Base-by-base conservation (phyloP, 2,888 invertebrate species). In the Orchesellides sinensis region DNA sequence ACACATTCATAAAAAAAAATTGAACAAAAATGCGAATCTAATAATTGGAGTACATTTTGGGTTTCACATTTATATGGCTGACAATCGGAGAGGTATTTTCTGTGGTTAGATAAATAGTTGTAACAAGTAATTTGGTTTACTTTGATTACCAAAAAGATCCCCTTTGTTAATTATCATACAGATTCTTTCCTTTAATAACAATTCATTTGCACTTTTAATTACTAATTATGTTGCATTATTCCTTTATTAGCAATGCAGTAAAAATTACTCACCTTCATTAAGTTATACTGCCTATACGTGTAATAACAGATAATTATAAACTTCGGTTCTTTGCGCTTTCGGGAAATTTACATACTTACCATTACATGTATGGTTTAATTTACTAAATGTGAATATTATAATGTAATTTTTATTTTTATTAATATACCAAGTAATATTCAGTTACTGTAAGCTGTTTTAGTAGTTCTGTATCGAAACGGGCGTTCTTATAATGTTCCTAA, bases 221-320 rank as follows among this genome's bases (percentile, higher is more conserved):
- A 25, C 63, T 65, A 74, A 74, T 74, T 74, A 74, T 23, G 8
- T 23, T 25, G 29, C 49, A 54, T 25, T 54, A 25, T 25, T 54
- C 23, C 54, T 54, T n/a, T 40, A 63, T 66, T 66, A 23, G 47
- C 40, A 21, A 21, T 65, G 52, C 49, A 12, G 17, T 19, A 69
- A 65, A 49, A 29, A 27, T 27, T 29, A 25, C 47, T 47, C 47
- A 6, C n/a, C 47, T 47, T 47, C 47, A 47, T 47, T n/a, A 10
- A 14, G 10, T n/a, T n/a, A 47, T 47, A 47, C 8, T 17, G n/a
- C 12, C 12, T 35, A 8, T 35, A 5, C 12, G 5, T 35, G 5
- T 5, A 5, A 12, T 69, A 17, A 69, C 19, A 21, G 52, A n/a
- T 52, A 69, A 52, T 69, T 69, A 69, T 29, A 49, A 69, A 52